Evolutionary conservation across 2,113 vertebrate genomes (phyloP).

Genomic region (Mustela lutreola): DNA sequence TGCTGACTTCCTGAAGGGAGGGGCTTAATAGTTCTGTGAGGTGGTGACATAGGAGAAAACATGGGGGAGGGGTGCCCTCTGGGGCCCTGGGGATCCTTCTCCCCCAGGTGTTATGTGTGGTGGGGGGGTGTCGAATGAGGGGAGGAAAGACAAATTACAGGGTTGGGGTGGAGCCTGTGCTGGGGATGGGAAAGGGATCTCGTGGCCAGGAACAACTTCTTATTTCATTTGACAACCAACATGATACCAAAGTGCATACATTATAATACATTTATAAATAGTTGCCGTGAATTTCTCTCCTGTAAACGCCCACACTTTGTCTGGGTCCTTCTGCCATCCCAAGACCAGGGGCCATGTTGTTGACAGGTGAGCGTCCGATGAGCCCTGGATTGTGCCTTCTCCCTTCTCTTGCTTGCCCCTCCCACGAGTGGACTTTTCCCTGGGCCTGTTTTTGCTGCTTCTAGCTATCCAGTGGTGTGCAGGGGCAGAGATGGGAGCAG

Average conservation of each 20-base stretch:
- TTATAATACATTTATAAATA: background rate
- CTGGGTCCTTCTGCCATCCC: background rate
- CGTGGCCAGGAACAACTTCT: background rate
- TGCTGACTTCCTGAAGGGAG: background rate
- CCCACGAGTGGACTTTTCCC: accelerated
- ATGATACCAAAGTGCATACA: background rate
- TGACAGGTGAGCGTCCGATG: background rate
- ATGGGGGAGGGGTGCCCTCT: accelerated
- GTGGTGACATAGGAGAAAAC: background rate
- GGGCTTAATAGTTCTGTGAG: background rate
- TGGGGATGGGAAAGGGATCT: background rate
- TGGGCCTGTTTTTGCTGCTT: background rate
- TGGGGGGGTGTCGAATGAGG: background rate
- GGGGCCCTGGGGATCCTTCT: background rate
- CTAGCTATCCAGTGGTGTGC: background rate
- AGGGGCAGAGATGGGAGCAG: background rate
- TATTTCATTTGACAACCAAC: background rate
- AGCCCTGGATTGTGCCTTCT: background rate
- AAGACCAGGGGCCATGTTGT: background rate
- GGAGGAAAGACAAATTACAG: background rate
- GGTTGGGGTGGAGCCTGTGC: background rate
- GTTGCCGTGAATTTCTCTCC: background rate
- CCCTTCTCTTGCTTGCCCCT: background rate
- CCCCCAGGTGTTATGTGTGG: background rate
- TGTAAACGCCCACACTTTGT: accelerated